A percentile compares a stretch with the other conserved stretches of the same genome.
These are phyloP conservation scores for Alviniconcha strummeri DNA, from an alignment of 2,888 invertebrate species.

Conservation along the genomic window DNA sequence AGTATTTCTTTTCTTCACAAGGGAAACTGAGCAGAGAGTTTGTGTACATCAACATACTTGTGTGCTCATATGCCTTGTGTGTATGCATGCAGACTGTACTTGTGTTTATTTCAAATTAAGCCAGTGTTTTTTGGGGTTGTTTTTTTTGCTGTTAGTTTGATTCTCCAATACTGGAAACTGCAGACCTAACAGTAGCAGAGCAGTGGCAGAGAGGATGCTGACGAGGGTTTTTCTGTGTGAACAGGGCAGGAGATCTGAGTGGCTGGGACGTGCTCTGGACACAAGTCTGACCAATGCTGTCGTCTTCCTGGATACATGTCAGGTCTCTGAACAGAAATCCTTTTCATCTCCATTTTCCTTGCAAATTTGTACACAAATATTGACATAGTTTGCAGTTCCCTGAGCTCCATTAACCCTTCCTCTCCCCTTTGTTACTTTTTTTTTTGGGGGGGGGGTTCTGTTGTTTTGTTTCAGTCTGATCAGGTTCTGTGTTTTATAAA, in stretches of 20 bases:
- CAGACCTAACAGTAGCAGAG: too few relatives aligned
- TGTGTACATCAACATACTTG: too few relatives aligned
- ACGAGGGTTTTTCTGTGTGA: neutral
- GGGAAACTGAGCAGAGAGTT: too few relatives aligned
- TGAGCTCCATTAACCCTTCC: too few relatives aligned
- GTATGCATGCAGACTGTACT: too few relatives aligned
- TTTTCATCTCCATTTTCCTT: neutral
- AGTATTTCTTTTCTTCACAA: too few relatives aligned
- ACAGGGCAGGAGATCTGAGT: neutral
- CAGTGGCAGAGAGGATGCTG: neutral
- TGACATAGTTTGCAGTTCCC: too few relatives aligned
- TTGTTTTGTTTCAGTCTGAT: neutral
- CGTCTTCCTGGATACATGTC: neutral
- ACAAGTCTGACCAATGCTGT: constrained; percentile 4
- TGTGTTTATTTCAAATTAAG: neutral
- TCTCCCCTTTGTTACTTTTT: too few relatives aligned
- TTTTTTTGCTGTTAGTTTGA: neutral
- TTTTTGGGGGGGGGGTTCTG: neutral
- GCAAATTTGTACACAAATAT: neutral
- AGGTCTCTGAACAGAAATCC: neutral
- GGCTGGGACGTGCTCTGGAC: neutral
- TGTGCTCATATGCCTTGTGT: too few relatives aligned
- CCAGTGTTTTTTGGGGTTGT: neutral
- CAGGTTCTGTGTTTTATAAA: neutral
- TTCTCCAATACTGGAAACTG: too few relatives aligned